Evolutionary conservation across 2,113 vertebrate species (phyloP), one percentile per base, ranked within the genome.

Genomic region (Prietella phreatophila): DNA sequence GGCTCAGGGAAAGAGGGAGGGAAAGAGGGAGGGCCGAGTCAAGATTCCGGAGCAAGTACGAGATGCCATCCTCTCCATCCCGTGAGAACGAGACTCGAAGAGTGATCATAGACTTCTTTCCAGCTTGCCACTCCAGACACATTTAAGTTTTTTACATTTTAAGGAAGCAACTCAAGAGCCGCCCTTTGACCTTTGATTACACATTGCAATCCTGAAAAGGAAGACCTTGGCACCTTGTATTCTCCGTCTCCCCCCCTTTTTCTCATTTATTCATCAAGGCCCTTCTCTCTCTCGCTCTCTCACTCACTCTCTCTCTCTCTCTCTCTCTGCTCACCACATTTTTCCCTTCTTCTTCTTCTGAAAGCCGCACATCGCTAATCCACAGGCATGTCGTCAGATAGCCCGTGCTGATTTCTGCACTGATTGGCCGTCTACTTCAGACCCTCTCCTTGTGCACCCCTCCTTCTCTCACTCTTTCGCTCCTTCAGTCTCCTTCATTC

Each of bases 381-480:
- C 91, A 89, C 83, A 55, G 83, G 88, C 80, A 60, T 91, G 91
- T 89, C 85, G 83, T 92, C 88, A 90, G 90, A 87, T 87, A 81
- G 90, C 86, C 89, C 47, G 73, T 71, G 75, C 88, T 88, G 91
- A 92, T 92, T 92, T 92, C 86, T 88, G 81, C 90, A 86, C 91
- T 92, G 92, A 92, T 92, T 92, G 90, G 91, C 89, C 85, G 15
- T 89, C 91, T 90, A 91, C 92, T 91, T 90, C 89, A 92, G 85
- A 91, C 89, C 84, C 90, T 92, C 90, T 92, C 90, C 71, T 85
- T 27, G 81, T 81, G 85, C 67, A 76, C 85, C 85, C 85, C 81
- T 87, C 88, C 86, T 88, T 88, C 81, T 19, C 87, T 69, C 82
- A 61, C 67, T 82, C 80, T 56, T 42, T 82, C 86, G 63, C 85